Percentiles rank a stretch among this genome's conserved stretches.
These are phyloP conservation scores for Colostygia pectinataria DNA, from an alignment of 2,888 invertebrate genomes.

Conservation along the genomic window DNA sequence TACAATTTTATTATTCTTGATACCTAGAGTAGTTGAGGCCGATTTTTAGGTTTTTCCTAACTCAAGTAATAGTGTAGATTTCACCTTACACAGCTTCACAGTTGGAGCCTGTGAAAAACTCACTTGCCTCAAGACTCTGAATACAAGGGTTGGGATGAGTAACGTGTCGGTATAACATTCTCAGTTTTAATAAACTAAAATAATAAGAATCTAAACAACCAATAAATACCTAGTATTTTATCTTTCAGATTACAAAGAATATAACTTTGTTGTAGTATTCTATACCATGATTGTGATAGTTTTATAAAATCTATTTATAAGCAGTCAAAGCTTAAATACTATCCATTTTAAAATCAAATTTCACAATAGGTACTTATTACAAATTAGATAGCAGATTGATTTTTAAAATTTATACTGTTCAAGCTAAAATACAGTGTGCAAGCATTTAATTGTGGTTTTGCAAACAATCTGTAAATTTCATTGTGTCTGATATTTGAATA, in stretches of 20 bases:
- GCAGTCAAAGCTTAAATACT: background rate
- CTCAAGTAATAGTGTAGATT: too few relatives aligned
- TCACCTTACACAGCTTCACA: too few relatives aligned
- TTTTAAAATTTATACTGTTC: background rate
- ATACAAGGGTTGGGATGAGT: too few relatives aligned
- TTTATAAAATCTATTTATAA: background rate
- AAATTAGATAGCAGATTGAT: too few relatives aligned
- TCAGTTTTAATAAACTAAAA: background rate
- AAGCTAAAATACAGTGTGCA: background rate
- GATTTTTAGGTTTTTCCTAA: too few relatives aligned
- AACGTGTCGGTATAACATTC: too few relatives aligned
- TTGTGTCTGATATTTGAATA: conserved; percentile 4
- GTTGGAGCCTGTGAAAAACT: too few relatives aligned
- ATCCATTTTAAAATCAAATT: background rate
- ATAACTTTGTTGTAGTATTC: background rate
- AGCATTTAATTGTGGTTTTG: background rate
- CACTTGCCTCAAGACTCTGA: too few relatives aligned
- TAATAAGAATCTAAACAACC: background rate
- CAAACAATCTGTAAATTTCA: background rate
- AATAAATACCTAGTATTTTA: background rate
- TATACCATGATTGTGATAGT: conserved; percentile 10
- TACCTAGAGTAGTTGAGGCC: too few relatives aligned
- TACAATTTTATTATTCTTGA: too few relatives aligned
- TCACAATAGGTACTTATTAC: too few relatives aligned
- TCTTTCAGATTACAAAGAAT: background rate